Evolutionary conservation across 2,113 vertebrate species (phyloP).

Genomic region (Cavia aperea): DNA sequence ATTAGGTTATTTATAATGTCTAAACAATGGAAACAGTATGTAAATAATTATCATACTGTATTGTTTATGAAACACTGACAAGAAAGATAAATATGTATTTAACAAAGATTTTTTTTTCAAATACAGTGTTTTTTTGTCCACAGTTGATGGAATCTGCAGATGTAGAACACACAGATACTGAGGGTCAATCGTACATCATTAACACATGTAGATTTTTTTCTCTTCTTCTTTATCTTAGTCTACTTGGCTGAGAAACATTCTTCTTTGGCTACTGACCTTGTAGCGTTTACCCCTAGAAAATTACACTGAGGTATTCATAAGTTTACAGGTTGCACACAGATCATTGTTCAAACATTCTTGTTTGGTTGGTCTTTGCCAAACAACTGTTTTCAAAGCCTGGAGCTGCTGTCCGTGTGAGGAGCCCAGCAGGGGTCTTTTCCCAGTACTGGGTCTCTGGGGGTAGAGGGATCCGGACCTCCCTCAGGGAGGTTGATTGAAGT

Average conservation of each 20-base stretch:
- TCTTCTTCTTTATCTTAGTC: neutral
- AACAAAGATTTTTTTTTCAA: neutral
- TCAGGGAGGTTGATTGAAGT: slow-evolving; percentile 18
- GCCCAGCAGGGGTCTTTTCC: neutral
- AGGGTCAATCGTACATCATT: neutral
- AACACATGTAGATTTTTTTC: neutral
- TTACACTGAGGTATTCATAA: neutral
- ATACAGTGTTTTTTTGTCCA: neutral
- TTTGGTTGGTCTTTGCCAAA: slow-evolving; percentile 25
- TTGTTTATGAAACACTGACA: neutral
- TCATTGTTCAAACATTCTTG: neutral
- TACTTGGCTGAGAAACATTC: neutral
- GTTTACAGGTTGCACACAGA: neutral
- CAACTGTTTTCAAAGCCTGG: neutral
- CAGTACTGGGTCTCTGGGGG: neutral
- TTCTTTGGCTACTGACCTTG: neutral
- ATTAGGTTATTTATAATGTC: neutral
- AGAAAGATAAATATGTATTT: neutral
- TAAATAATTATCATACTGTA: neutral
- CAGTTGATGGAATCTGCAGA: neutral
- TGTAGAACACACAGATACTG: neutral
- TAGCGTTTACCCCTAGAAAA: neutral
- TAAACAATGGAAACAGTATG: neutral
- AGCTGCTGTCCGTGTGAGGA: neutral
- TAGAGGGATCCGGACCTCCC: neutral